phyloP scores from a whole-genome alignment of 2,797 vertebrate species.

The Cossypha dichroa region DNA sequence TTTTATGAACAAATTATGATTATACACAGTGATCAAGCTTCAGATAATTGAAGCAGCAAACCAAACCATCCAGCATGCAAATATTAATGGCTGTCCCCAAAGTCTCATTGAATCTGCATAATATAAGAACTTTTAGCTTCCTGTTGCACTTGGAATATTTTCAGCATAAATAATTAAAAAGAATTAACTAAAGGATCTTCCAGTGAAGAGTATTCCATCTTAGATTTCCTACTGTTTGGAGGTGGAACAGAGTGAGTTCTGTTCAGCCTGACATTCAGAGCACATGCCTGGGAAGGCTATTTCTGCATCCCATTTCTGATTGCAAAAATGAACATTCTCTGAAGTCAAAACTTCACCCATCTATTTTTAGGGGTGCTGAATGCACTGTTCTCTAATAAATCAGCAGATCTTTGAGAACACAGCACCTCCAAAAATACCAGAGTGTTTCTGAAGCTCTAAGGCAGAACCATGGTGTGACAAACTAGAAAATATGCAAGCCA shows the following conservation, averaged over 20 bases:
- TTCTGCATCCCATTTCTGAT: background rate
- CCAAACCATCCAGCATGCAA: slow-evolving; percentile 43
- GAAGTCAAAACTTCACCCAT: background rate
- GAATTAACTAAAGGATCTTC: background rate
- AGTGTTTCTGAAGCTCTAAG: background rate
- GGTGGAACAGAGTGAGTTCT: background rate
- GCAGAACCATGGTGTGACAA: background rate
- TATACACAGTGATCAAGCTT: slow-evolving; percentile 73
- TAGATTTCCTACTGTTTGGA: background rate
- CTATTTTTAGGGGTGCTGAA: background rate
- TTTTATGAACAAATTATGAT: slow-evolving; percentile 76
- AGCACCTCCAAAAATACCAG: background rate
- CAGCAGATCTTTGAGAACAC: background rate
- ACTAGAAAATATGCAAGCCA: background rate
- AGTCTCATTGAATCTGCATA: slow-evolving; percentile 37
- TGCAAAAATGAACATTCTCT: background rate
- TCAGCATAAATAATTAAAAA: slow-evolving; percentile 1
- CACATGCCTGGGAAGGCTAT: background rate
- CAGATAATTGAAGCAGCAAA: slow-evolving; percentile 68
- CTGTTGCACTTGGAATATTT: slow-evolving; percentile 21
- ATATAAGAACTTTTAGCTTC: slow-evolving; percentile 22
- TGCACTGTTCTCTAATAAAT: background rate
- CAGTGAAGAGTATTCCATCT: background rate
- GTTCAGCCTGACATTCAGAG: background rate
- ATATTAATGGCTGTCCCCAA: slow-evolving; percentile 55